Evolutionary conservation across 2,888 invertebrate genomes (phyloP).

Genomic region (Eupeodes latifasciatus): DNA sequence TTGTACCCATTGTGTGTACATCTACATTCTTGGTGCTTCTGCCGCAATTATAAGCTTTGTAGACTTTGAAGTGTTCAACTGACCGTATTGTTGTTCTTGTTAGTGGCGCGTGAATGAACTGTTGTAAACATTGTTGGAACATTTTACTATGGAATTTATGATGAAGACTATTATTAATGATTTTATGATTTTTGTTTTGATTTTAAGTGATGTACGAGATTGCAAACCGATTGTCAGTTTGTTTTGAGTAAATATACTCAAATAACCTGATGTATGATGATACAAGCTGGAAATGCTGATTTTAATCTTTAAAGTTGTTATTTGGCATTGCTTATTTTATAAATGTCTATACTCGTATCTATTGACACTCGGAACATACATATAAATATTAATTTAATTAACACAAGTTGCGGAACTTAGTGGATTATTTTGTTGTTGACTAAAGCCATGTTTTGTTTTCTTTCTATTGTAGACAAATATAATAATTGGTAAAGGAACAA

Average conservation of each 20-base stretch:
- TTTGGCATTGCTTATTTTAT: slow-evolving; percentile 9
- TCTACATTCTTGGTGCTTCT: background rate
- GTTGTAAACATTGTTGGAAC: slow-evolving; percentile 1
- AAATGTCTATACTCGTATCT: background rate
- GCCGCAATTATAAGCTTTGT: background rate
- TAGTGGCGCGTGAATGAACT: slow-evolving; percentile 2
- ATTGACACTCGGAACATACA: slow-evolving; percentile 4
- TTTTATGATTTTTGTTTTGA: slow-evolving; percentile 27
- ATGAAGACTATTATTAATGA: slow-evolving; percentile 22
- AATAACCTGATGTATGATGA: background rate
- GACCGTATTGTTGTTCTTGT: background rate
- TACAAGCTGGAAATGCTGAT: background rate
- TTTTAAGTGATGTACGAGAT: slow-evolving; percentile 33
- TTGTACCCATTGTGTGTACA: background rate
- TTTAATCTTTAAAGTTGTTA: slow-evolving; percentile 25
- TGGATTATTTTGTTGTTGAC: background rate
- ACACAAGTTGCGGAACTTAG: slow-evolving; percentile 15
- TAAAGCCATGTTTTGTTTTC: background rate
- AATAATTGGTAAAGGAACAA: no score
- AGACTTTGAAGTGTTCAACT: background rate
- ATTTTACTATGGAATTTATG: slow-evolving; percentile 31
- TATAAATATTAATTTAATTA: slow-evolving; percentile 24
- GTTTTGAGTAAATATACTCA: slow-evolving; percentile 11
- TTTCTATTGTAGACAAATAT: no score
- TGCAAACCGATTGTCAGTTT: slow-evolving; percentile 13